Evolutionary conservation across 1,140 invertebrate species (phyloP), one percentile per base, ranked within the genome.

Genomic region (Megalopta genalis): DNA sequence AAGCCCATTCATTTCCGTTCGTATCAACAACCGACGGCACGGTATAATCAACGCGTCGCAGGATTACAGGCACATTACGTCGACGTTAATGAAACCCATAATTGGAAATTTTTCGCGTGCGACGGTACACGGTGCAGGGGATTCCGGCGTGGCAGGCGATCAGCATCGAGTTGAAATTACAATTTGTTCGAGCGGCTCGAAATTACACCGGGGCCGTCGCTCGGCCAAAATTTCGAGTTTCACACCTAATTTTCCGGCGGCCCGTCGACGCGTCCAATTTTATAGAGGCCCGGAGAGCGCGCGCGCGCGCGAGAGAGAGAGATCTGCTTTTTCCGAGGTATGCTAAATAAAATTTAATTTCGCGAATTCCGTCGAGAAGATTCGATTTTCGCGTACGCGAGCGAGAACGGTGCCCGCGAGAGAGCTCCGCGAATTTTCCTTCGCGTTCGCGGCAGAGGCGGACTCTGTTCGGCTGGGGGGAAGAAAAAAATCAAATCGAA

Each of bases 401-500:
- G 23, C 42, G 8, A 46, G 8, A 46, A 46, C 10, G 9, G 42
- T 14, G 32, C 2, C 8, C n/a, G 66, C 66, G 27, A 60, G 42
- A 69, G 62, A 65, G 60, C 77, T 64, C 64, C 42, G 32, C 23
- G 65, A 25, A 12, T 18, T 32, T 65, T 52, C 37, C 63, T 10
- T 65, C n/a, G 23, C 37, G 21, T 7, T n/a, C 69, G 71, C 76
- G 32, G 71, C n/a, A 54, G 25, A 32, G 64, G n/a, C n/a, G n/a
- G n/a, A n/a, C 69, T 69, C 54, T 67, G 46, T 59, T 23, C 71
- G 63, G n/a, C 25, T 60, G 2, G 5, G 49, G 49, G 49, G 46
- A 42, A 25, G n/a, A 81, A 69, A 27, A 81, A 70, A 71, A 37
- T 85, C 66, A 70, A 71, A 27, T 85, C 66, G 82, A 85, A 85